A percentile compares a stretch with the other conserved stretches of the same genome.
phyloP scores from a whole-genome alignment of 2,113 vertebrate species.

The Callospermophilus lateralis region DNA sequence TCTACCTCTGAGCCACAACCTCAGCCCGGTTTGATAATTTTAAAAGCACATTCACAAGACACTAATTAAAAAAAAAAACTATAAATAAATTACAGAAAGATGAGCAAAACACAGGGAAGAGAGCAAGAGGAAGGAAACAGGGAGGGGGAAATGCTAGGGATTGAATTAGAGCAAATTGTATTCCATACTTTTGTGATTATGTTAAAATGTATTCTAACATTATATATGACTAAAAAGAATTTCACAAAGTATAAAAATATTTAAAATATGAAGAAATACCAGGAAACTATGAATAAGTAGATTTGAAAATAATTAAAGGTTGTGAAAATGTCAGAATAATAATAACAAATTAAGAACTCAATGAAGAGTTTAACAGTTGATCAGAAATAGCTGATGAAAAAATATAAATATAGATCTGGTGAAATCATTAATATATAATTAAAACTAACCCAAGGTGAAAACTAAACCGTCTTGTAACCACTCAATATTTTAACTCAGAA shows the following conservation, averaged over 20 bases:
- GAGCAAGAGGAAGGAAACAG: too few species aligned
- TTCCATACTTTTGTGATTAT: too few species aligned
- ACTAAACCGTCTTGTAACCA: not conserved
- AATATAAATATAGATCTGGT: not conserved
- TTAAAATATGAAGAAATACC: not conserved
- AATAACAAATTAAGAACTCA: not conserved
- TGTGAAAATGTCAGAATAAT: not conserved
- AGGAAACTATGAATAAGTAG: not conserved
- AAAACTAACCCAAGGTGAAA: not conserved
- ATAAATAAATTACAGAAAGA: too few species aligned
- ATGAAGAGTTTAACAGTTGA: not conserved
- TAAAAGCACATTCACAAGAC: not conserved
- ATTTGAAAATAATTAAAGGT: not conserved
- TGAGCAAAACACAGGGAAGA: too few species aligned
- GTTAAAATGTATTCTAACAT: too few species aligned
- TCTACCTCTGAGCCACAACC: too few species aligned
- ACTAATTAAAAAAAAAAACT: too few species aligned
- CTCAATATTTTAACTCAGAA: conserved; percentile 19
- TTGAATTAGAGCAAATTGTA: too few species aligned
- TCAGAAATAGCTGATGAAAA: conserved; percentile 5
- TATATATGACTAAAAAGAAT: too few species aligned
- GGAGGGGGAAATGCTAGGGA: too few species aligned
- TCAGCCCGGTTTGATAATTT: not conserved
- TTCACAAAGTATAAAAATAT: not conserved
- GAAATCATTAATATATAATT: conserved; percentile 25